Evolutionary conservation across 2,113 vertebrate species (phyloP).

Genomic region (Paradoxurus hermaphroditus): DNA sequence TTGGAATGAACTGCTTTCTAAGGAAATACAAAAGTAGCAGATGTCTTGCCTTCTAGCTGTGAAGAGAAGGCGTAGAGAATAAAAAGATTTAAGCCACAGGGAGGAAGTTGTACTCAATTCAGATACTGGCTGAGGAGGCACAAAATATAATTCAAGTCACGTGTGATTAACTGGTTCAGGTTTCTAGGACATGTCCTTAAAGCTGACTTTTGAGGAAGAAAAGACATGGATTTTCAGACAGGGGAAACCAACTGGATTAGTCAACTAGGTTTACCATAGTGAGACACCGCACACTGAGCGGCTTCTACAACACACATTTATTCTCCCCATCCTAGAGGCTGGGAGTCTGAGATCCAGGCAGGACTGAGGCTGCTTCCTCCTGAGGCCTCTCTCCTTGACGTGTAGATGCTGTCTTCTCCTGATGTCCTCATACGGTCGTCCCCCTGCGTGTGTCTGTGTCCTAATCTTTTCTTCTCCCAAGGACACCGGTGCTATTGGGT

Average conservation of each 20-base stretch:
- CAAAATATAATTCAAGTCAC: not conserved
- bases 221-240: not conserved
- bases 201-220: not conserved
- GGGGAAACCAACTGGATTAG: not conserved
- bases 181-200: not conserved
- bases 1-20: not conserved
- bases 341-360: not conserved
- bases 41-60: not conserved
- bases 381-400: not conserved
- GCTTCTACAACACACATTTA: not conserved
- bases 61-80: not conserved
- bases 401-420: fast-evolving
- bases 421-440: fast-evolving
- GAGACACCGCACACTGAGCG: fast-evolving
- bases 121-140: not conserved
- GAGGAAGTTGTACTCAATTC: not conserved
- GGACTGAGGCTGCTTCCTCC: not conserved
- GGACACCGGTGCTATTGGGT: fast-evolving
- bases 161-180: not conserved
- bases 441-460: not conserved
- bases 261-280: fast-evolving
- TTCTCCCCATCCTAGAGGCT: not conserved
- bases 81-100: not conserved
- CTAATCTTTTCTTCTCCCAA: not conserved
- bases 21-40: not conserved